Evolutionary conservation across 2,888 invertebrate species (phyloP).

Genomic region (Baronia brevicornis): DNA sequence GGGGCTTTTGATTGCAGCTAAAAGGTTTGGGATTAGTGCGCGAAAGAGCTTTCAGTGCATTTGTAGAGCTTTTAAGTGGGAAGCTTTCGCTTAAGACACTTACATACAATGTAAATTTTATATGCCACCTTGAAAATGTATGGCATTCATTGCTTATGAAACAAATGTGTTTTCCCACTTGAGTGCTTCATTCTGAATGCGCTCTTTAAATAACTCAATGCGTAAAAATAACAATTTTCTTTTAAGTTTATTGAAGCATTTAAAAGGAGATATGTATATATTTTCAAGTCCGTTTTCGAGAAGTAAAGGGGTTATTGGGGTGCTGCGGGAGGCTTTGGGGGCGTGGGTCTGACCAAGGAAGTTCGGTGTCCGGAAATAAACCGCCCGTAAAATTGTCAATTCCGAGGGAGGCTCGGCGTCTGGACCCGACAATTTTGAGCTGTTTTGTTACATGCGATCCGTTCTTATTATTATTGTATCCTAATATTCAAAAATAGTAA

Average conservation of each 20-base stretch:
- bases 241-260: too few relatives aligned
- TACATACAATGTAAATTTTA: slow-evolving; percentile 75
- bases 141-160: slow-evolving; percentile 16
- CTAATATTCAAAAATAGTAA: slow-evolving; percentile 29
- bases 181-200: slow-evolving; percentile 7
- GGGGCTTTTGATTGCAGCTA: slow-evolving; percentile 77
- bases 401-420: slow-evolving; percentile 65
- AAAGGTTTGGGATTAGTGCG: slow-evolving; percentile 76
- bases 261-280: too few relatives aligned
- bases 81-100: slow-evolving; percentile 76
- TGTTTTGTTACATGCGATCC: slow-evolving; percentile 15
- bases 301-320: neutral
- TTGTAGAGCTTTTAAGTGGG: slow-evolving; percentile 77
- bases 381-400: slow-evolving; percentile 83
- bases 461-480: slow-evolving; percentile 32
- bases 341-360: slow-evolving; percentile 55
- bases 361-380: slow-evolving; percentile 78
- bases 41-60: slow-evolving; percentile 77
- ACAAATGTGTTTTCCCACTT: slow-evolving; percentile 8
- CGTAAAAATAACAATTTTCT: slow-evolving; percentile 2
- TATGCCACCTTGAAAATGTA: slow-evolving; percentile 49
- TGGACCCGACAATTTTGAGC: slow-evolving; percentile 58
- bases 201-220: neutral
- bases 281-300: too few relatives aligned
- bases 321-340: slow-evolving; percentile 1